phyloP scores from a whole-genome alignment of 2,113 vertebrate genomes.

The Pleuronectes platessa region DNA sequence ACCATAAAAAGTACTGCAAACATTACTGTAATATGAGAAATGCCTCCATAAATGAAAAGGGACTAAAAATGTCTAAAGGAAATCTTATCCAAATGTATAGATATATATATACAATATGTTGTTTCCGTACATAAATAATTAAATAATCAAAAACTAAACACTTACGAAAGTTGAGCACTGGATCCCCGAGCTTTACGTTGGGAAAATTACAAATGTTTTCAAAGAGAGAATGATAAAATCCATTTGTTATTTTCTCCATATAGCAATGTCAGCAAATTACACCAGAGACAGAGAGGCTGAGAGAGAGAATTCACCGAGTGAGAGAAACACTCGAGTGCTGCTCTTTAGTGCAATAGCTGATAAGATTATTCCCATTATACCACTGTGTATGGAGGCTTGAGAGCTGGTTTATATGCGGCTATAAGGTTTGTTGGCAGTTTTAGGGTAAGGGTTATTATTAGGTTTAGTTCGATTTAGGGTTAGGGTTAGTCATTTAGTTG shows the following conservation, averaged over 20 bases:
- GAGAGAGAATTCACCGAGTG: not conserved
- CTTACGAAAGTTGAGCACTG: slow-evolving; percentile 27
- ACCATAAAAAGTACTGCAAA: not conserved
- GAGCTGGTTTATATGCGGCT: not conserved
- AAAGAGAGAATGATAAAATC: slow-evolving; percentile 10
- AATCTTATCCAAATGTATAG: slow-evolving; percentile 3
- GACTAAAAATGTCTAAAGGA: slow-evolving; percentile 14
- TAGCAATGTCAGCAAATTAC: slow-evolving; percentile 15
- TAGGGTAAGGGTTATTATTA: too few relatives aligned
- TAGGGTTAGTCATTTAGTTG: too few relatives aligned
- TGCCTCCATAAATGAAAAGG: not conserved
- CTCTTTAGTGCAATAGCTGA: slow-evolving; percentile 1
- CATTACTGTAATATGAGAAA: not conserved
- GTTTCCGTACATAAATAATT: slow-evolving; percentile 47
- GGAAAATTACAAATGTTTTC: not conserved
- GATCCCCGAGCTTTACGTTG: not conserved
- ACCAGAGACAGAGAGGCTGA: slow-evolving; percentile 1
- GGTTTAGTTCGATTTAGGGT: too few relatives aligned
- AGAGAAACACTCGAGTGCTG: not conserved
- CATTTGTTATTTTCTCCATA: slow-evolving; percentile 17
- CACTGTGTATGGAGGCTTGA: not conserved
- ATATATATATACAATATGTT: not conserved
- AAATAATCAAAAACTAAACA: slow-evolving; percentile 29
- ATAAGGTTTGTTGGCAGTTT: not conserved
- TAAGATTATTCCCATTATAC: slow-evolving; percentile 16